Evolutionary conservation across 1,140 invertebrate genomes (phyloP), one percentile per base, ranked within the genome.

Genomic region (Calosoma granatense): DNA sequence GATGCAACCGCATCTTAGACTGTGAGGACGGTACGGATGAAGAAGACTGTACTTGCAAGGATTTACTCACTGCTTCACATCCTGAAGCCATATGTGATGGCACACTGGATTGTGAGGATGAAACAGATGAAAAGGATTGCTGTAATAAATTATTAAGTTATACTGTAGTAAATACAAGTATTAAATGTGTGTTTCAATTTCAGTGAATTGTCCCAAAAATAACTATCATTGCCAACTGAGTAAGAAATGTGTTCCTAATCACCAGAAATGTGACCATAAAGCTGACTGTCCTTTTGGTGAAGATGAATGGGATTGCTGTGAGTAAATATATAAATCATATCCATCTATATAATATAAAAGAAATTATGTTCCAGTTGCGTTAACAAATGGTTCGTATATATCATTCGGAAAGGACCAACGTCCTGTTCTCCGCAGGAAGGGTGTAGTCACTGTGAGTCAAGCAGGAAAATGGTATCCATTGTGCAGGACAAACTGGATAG

Each of bases 21-120:
- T 93, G 90, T 70, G 83, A 88, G 66, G 90, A 94, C 71, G 83
- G 82, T 14, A 85, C 82, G 0, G 90, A 94, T 70, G 90, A 92
- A 74, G 59, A 74, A 1, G 70, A 79, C 59, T 94, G 90, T 64
- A 80, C 74, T 0, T 93, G 90, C 67, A 74, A 70, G 47, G 86
- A 92, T 63, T 82, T 80, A 67, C 70, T 92, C 1, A 62, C 62
- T 26, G 67, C 68, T n/a, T 63, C 69, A 9, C 67, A 79, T 62
- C 72, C 76, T 12, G 67, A 70, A 2, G 72, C 81, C 0, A 75
- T 92, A 59, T 94, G 90, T 65, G 84, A 94, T 74, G 87, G 86
- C n/a, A 76, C 81, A 54, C 67, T 80, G 1, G 87, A 94, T 65
- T 93, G 90, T 65, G 67, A 72, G 20, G 88, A 92, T 73, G 66